Evolutionary conservation across 2,113 vertebrate species (phyloP).

Genomic region (Hippocampus barbouri): DNA sequence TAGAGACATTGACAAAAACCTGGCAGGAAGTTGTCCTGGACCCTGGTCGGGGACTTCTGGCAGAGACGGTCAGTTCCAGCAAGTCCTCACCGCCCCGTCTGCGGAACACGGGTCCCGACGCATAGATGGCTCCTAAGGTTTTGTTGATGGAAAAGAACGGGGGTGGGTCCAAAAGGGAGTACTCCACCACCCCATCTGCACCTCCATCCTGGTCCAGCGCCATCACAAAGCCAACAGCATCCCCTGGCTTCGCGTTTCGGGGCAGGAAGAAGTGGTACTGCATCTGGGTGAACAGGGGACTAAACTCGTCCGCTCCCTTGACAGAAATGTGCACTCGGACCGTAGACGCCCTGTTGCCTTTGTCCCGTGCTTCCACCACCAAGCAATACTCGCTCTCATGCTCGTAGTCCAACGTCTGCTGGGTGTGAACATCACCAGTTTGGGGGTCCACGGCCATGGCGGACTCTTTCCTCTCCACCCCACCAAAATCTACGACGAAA

Average conservation of each 20-base stretch:
- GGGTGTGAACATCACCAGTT: conserved; percentile 82
- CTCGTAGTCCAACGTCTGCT: conserved; percentile 86
- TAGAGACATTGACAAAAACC: conserved; percentile 81
- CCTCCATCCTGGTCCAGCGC: conserved; percentile 85
- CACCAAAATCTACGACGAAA: conserved; percentile 65
- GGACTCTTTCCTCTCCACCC: conserved; percentile 67
- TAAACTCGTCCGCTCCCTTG: conserved; percentile 86
- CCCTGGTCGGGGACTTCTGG: conserved; percentile 77
- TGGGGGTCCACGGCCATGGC: conserved; percentile 81
- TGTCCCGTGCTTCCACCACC: conserved; percentile 83
- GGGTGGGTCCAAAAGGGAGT: conserved; percentile 75
- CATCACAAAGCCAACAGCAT: conserved; percentile 79
- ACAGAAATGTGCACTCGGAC: conserved; percentile 78
- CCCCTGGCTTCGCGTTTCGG: conserved; percentile 64
- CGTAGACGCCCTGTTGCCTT: conserved; percentile 75
- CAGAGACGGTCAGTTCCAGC: conserved; percentile 77
- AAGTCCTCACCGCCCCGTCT: conserved; percentile 59
- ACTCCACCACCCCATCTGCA: conserved; percentile 81
- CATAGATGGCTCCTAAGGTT: conserved; percentile 79
- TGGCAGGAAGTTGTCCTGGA: conserved; percentile 78
- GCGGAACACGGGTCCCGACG: conserved; percentile 69
- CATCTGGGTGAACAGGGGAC: conserved; percentile 83
- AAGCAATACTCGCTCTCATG: conserved; percentile 78
- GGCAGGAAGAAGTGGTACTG: conserved; percentile 81
- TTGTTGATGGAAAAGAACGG: conserved; percentile 81